phyloP scores from a whole-genome alignment of 30 jellyfish, hydroid and myxozoan genomes.

The Kudoa iwatai region DNA sequence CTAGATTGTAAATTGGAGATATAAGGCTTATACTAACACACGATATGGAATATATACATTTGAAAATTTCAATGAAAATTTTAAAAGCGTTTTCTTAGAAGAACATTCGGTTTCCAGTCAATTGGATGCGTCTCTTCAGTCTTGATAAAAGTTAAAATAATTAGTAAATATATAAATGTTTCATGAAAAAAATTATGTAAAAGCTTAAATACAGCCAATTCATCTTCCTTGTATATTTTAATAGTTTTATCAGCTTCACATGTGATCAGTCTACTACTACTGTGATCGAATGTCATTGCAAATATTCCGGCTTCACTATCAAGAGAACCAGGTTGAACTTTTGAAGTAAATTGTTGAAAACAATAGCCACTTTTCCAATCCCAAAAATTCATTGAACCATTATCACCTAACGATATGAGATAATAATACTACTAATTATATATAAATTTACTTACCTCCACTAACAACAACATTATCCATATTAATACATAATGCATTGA shows the following conservation, averaged over 20 bases:
- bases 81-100: too few relatives aligned
- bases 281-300: conserved; percentile 58
- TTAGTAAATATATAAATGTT: too few relatives aligned
- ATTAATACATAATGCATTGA: conserved; percentile 56
- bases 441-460: conserved; percentile 29
- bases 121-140: conserved; percentile 73
- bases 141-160: too few relatives aligned
- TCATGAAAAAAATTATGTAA: too few relatives aligned
- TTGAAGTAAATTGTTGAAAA: conserved; percentile 38
- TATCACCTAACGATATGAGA: conserved; percentile 37
- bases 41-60: too few relatives aligned
- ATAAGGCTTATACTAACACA: too few relatives aligned
- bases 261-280: conserved; percentile 58
- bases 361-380: conserved; percentile 96
- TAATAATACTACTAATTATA: too few relatives aligned
- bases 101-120: conserved; percentile 44
- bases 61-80: too few relatives aligned
- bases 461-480: conserved; percentile 52
- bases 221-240: conserved; percentile 87
- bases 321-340: conserved; percentile 90
- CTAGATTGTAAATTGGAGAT: too few relatives aligned
- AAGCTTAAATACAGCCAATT: conserved; percentile 13
- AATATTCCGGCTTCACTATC: conserved; percentile 96
- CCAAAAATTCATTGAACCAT: conserved; percentile 91
- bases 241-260: conserved; percentile 91